Percentiles rank a stretch among this genome's conserved stretches.
phyloP scores from a whole-genome alignment of 2,113 vertebrate genomes.

The Serilophus lunatus region DNA sequence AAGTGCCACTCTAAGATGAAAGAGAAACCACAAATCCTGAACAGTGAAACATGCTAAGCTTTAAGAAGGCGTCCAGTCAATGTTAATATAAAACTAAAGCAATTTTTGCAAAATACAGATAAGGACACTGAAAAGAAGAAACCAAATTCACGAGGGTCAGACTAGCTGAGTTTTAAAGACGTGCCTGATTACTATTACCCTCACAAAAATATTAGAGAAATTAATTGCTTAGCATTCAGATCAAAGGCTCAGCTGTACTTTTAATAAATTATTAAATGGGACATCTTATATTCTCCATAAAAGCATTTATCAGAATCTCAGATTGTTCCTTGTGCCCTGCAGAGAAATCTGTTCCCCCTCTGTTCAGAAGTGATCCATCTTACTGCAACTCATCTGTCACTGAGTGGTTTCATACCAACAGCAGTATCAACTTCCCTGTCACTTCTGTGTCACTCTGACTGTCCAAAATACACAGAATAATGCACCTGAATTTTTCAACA shows the following conservation, averaged over 20 bases:
- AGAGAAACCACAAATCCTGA: background rate
- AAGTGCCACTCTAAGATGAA: background rate
- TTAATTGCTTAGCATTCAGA: background rate
- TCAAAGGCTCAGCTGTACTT: background rate
- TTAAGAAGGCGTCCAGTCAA: background rate
- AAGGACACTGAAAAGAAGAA: background rate
- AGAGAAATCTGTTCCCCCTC: background rate
- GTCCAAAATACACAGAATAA: background rate
- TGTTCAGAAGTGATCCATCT: background rate
- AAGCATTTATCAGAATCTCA: background rate
- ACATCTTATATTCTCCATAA: background rate
- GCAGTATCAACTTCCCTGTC: background rate
- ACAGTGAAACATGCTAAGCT: background rate
- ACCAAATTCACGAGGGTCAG: background rate
- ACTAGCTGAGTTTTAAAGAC: background rate
- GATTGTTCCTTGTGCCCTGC: background rate
- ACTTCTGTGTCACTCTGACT: background rate
- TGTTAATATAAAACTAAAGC: background rate
- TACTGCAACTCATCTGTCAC: background rate
- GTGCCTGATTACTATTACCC: background rate
- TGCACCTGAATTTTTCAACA: background rate
- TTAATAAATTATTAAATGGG: background rate
- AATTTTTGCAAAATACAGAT: background rate
- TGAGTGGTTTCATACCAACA: rapidly evolving
- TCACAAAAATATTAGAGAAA: background rate